These are phyloP conservation scores for Leptopilina myrica DNA, from an alignment of 2,888 invertebrate species.

Conservation along the genomic window DNA sequence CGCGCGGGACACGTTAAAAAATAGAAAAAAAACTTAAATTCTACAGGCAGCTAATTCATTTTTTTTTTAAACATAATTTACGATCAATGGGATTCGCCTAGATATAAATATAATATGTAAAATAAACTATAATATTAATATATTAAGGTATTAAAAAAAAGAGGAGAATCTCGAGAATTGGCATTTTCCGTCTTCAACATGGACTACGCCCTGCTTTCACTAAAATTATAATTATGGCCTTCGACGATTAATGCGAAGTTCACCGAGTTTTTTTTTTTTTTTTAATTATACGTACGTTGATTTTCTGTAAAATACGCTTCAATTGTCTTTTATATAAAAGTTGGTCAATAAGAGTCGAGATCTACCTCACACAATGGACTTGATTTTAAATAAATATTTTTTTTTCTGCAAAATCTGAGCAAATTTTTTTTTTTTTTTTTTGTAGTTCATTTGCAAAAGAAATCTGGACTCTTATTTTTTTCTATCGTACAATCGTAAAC, in stretches of 20 bases:
- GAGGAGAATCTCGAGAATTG: constrained; percentile 70
- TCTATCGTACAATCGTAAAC: constrained; percentile 29
- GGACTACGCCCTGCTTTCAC: constrained; percentile 54
- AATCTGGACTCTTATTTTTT: neutral
- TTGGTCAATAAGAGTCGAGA: constrained; percentile 6
- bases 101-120: constrained; percentile 63
- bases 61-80: constrained; percentile 36
- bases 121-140: constrained; percentile 59
- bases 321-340: constrained; percentile 65
- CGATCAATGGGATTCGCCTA: constrained; percentile 60
- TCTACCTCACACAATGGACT: constrained; percentile 24
- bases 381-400: constrained; percentile 13
- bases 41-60: constrained; percentile 59
- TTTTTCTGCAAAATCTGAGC: constrained; percentile 38
- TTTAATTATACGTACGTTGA: constrained; percentile 25
- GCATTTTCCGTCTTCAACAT: constrained; percentile 58
- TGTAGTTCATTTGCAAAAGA: constrained; percentile 16
- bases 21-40: constrained; percentile 60
- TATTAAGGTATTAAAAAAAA: constrained; percentile 62
- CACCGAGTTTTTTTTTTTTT: constrained; percentile 33
- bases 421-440: constrained; percentile 26
- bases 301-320: constrained; percentile 73
- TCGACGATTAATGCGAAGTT: constrained; percentile 60
- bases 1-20: constrained; percentile 58
- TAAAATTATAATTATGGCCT: constrained; percentile 54